These are phyloP conservation scores for Drosophila conformis DNA, from an alignment of 2,888 invertebrate genomes.

Conservation along the genomic window DNA sequence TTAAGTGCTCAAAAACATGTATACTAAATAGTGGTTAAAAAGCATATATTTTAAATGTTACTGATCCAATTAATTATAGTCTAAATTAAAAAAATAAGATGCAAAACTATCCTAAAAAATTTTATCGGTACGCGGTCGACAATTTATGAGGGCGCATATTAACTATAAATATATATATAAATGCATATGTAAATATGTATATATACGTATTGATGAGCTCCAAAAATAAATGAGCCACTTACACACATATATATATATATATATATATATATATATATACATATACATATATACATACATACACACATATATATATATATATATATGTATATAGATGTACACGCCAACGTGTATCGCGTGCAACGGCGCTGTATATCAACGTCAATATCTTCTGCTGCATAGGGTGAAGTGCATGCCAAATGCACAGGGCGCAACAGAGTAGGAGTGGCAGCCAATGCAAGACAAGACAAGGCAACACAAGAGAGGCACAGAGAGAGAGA, in stretches of 20 bases:
- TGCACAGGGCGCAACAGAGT: constrained; percentile 65
- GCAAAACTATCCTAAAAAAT: neutral
- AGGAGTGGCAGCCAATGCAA: constrained; percentile 67
- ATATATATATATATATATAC: neutral
- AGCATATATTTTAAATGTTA: neutral
- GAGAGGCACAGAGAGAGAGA: constrained; percentile 24
- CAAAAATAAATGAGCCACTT: constrained; percentile 75
- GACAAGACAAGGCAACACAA: constrained; percentile 44
- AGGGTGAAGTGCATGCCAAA: constrained; percentile 76
- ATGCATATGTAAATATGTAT: constrained; percentile 9
- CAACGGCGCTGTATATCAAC: constrained; percentile 76
- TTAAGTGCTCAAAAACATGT: neutral
- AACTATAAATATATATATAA: constrained; percentile 17
- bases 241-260: neutral
- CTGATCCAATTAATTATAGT: too few species aligned
- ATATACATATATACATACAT: neutral
- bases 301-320: constrained; percentile 13
- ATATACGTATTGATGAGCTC: constrained; percentile 46
- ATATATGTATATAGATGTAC: neutral
- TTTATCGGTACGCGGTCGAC: constrained; percentile 3
- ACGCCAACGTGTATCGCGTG: constrained; percentile 69
- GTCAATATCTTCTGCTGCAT: constrained; percentile 75
- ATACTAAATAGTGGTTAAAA: neutral
- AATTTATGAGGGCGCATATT: constrained; percentile 22
- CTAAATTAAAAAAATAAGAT: neutral